Percentiles rank a stretch among this genome's conserved stretches.
Evolutionary conservation across 2,113 vertebrate genomes (phyloP).

Genomic region (Carettochelys insculpta): DNA sequence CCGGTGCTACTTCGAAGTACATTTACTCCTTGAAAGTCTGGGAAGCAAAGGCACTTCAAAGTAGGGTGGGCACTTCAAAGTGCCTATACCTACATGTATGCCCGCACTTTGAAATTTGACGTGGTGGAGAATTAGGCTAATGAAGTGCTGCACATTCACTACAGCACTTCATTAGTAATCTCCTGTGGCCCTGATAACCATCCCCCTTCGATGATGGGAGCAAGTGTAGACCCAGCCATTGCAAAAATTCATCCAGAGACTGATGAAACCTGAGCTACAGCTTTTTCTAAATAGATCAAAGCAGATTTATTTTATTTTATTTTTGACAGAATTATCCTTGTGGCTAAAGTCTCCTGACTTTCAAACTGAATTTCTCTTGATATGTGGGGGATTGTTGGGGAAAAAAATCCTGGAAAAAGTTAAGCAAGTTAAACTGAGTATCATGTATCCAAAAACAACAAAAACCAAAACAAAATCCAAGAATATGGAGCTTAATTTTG

Average conservation of each 20-base stretch:
- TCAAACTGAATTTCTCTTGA: not conserved
- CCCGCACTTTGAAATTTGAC: too few relatives aligned
- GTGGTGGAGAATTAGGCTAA: too few relatives aligned
- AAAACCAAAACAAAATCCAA: not conserved
- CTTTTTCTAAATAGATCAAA: not conserved
- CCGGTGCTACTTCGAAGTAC: too few relatives aligned
- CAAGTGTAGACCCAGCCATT: too few relatives aligned
- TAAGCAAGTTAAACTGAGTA: not conserved
- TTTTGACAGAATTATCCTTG: not conserved
- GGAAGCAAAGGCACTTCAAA: too few relatives aligned
- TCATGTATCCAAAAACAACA: not conserved
- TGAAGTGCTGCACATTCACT: too few relatives aligned
- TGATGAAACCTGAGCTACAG: not conserved
- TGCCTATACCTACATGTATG: too few relatives aligned
- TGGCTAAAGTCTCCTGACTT: not conserved
- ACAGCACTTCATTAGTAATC: too few relatives aligned
- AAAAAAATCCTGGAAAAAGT: rapidly evolving
- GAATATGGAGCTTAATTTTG: not conserved
- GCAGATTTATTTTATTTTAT: not conserved
- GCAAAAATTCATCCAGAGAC: not conserved
- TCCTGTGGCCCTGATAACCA: too few relatives aligned
- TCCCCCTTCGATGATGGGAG: too few relatives aligned
- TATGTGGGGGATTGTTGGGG: not conserved
- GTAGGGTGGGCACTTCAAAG: too few relatives aligned
- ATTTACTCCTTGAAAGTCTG: too few relatives aligned